Conservation (phyloP, 2,888 invertebrate genomes). For the Emmelina monodactyla region DNA sequence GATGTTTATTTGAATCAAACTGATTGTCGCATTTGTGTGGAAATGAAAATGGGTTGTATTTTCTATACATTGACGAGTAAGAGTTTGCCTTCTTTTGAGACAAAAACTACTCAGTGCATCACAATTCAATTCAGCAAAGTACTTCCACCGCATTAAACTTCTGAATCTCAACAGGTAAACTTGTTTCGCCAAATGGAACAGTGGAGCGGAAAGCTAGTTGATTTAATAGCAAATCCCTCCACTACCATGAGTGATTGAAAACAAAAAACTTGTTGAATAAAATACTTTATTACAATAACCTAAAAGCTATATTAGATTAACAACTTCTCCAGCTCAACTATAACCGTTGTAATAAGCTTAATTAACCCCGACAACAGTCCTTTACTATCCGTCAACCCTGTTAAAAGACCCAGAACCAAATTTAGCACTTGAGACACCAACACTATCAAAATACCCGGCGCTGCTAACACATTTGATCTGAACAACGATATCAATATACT, state of each 20-base stretch:
- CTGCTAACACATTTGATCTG: conserved; percentile 45
- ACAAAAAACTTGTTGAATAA: conserved; percentile 8
- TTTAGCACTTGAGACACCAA: conserved; percentile 40
- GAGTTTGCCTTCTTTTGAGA: too few species aligned
- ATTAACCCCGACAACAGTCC: conserved; percentile 40
- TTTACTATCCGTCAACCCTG: conserved; percentile 40
- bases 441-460: conserved; percentile 38
- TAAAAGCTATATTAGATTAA: conserved; percentile 29
- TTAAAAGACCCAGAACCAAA: conserved; percentile 37
- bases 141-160: too few species aligned
- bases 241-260: conserved; percentile 9
- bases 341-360: conserved; percentile 39
- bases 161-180: too few species aligned
- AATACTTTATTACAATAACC: conserved; percentile 16
- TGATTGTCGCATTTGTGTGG: too few species aligned
- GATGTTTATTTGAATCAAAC: too few species aligned
- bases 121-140: too few species aligned
- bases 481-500: conserved; percentile 50
- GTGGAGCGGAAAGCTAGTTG: too few species aligned
- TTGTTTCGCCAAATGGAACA: conserved; percentile 14
- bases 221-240: too few species aligned
- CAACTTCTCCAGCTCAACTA: conserved; percentile 48
- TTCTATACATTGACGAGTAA: too few species aligned
- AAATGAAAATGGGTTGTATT: too few species aligned
- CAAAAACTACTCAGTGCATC: too few species aligned